Conservation (phyloP, 2,888 invertebrate species). For the Hipparchia sbordonii region DNA sequence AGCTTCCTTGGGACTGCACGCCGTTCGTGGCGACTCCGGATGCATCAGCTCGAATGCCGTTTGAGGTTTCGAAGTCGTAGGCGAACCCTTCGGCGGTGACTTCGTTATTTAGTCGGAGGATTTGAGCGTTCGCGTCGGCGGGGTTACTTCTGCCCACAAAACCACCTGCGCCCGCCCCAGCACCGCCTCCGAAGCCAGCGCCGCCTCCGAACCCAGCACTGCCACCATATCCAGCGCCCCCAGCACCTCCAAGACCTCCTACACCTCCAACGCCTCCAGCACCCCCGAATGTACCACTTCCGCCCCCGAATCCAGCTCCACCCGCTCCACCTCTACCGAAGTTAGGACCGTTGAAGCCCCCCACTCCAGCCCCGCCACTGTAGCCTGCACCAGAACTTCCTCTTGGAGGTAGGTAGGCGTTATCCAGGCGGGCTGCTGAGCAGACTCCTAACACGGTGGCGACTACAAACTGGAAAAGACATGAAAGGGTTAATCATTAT, state of each 20-base stretch:
- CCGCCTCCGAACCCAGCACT: slow-evolving; percentile 31
- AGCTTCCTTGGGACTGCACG: slow-evolving; percentile 77
- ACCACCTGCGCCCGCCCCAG: slow-evolving; percentile 44
- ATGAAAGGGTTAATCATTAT: not conserved
- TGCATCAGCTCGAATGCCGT: slow-evolving; percentile 77
- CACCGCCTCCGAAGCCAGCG: slow-evolving; percentile 35
- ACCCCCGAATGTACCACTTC: slow-evolving; percentile 46
- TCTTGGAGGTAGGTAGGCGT: slow-evolving; percentile 78
- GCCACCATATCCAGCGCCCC: slow-evolving; percentile 37
- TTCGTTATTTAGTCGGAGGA: slow-evolving; percentile 69
- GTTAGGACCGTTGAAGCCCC: slow-evolving; percentile 42
- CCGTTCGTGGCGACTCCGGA: slow-evolving; percentile 75
- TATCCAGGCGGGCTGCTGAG: slow-evolving; percentile 75
- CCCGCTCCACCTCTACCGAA: slow-evolving; percentile 45
- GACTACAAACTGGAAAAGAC: slow-evolving; percentile 62
- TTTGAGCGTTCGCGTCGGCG: slow-evolving; percentile 70
- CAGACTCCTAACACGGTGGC: slow-evolving; percentile 73
- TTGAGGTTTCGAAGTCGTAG: slow-evolving; percentile 77
- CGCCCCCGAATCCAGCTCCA: slow-evolving; percentile 41
- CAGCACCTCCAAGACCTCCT: slow-evolving; percentile 47
- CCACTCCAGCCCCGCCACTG: slow-evolving; percentile 55
- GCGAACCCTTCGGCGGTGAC: slow-evolving; percentile 75
- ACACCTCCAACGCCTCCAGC: slow-evolving; percentile 42
- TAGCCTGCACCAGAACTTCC: slow-evolving; percentile 71
- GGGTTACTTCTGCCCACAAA: slow-evolving; percentile 52